These are phyloP conservation scores for Periparus ater DNA, from an alignment of 2,797 vertebrate species.

Conservation along the genomic window DNA sequence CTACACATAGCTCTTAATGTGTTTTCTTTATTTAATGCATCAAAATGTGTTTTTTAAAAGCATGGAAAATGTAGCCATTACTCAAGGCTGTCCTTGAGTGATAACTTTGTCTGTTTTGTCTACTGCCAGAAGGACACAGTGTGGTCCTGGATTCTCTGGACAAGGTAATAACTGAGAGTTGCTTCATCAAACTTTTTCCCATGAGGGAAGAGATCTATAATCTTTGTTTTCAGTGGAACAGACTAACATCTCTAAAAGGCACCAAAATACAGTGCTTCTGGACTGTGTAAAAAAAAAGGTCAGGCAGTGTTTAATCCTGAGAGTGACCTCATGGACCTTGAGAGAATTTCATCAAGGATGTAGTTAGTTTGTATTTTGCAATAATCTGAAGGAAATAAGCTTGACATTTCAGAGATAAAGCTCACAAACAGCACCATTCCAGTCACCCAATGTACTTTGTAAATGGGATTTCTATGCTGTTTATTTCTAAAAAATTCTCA, in stretches of 20 bases:
- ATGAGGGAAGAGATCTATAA: neutral
- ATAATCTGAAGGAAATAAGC: constrained; percentile 35
- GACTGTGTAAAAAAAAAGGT: neutral
- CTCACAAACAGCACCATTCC: neutral
- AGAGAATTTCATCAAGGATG: constrained; percentile 48
- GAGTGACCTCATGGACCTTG: constrained; percentile 2
- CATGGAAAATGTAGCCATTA: neutral
- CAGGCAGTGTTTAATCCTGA: constrained; percentile 30
- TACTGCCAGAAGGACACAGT: constrained; percentile 1
- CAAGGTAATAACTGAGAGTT: constrained; percentile 28
- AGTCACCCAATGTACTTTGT: neutral
- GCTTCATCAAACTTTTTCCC: constrained; percentile 29
- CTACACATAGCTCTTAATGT: neutral
- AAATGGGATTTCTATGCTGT: constrained; percentile 17
- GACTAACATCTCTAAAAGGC: neutral
- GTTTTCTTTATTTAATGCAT: neutral
- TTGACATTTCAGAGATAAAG: constrained; percentile 50
- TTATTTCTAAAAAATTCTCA: constrained; percentile 7
- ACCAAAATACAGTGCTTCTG: constrained; percentile 19
- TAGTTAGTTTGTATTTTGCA: constrained; percentile 38
- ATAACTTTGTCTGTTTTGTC: constrained; percentile 51
- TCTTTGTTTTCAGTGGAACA: constrained; percentile 51
- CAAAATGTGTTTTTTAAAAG: neutral
- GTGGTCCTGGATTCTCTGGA: neutral
- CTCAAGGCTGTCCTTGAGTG: constrained; percentile 33